Conservation (phyloP, 2,113 vertebrate genomes). For the Pangasianodon hypophthalmus region DNA sequence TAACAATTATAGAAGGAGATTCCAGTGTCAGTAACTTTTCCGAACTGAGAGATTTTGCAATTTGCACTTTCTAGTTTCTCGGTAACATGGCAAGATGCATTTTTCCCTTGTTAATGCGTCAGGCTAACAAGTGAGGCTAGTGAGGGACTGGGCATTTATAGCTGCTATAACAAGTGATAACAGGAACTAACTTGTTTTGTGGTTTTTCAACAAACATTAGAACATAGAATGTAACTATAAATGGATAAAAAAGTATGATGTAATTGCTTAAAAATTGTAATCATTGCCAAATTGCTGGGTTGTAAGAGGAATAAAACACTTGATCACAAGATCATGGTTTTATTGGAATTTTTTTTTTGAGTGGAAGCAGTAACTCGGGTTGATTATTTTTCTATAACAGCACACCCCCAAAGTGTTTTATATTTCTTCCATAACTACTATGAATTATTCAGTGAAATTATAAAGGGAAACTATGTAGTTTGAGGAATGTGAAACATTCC, state of each 20-base stretch:
- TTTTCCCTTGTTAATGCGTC: background rate
- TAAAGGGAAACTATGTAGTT: background rate
- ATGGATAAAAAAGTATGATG: background rate
- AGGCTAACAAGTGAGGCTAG: background rate
- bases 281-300: no score
- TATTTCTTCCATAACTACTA: background rate
- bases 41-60: background rate
- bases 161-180: background rate
- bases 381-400: background rate
- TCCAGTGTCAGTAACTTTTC: background rate
- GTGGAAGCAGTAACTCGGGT: background rate
- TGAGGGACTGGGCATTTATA: background rate
- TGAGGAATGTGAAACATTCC: background rate
- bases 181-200: background rate
- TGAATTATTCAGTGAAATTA: background rate
- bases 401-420: background rate
- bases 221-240: background rate
- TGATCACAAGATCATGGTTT: background rate
- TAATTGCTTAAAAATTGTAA: background rate
- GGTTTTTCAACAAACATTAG: background rate
- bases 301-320: background rate
- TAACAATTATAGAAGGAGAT: background rate
- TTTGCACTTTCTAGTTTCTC: background rate
- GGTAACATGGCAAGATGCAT: background rate
- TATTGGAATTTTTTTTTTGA: background rate